Evolutionary conservation across 1,140 invertebrate species (phyloP), one percentile per base, ranked within the genome.

Genomic region (Heliconius hermathena): DNA sequence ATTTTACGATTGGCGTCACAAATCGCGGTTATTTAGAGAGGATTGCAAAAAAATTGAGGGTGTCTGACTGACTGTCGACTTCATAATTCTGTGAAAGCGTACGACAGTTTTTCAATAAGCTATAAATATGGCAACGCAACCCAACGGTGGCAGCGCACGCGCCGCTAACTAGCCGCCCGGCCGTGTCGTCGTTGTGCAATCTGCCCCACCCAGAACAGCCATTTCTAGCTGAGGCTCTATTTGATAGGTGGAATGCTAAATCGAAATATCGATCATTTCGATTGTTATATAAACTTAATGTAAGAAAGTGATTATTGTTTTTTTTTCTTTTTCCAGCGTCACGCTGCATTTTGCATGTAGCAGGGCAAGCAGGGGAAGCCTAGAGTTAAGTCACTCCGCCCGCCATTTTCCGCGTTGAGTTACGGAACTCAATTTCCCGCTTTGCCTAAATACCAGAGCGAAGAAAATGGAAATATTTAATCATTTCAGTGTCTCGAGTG

Each of bases 21-120:
- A 81, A 26, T 66, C 79, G 71, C 79, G 22, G 74, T 75, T 80
- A 83, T 83, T 77, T 80, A 71, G 71, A 74, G 74, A 78, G 75
- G 60, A 77, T 71, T 81, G 36, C 57, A 80, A 82, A 86, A 33
- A 36, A 36, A 78, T 60, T 33, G 49, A 46, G 57, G 66, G 77
- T 60, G 38, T 78, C 66, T 6, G 33, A 8, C 0, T 36, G 57
- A 89, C 83, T 49, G 33, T 78, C 66, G 71, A 89, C 84, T 70
- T 89, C 79, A 85, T 88, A 89, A 89, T 86, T 84, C 79, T 85
- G 83, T 80, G 82, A 87, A 85, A 89, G 87, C 84, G 86, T 85
- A 88, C 82, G 85, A 85, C 84, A 88, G 89, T 93, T 92, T 94
- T 93, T 93, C 91, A 91, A 94, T 94, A 94, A 90, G 91, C 91